Evolutionary conservation across 1,140 invertebrate species (phyloP).

Genomic region (Drosophila pruinosa): DNA sequence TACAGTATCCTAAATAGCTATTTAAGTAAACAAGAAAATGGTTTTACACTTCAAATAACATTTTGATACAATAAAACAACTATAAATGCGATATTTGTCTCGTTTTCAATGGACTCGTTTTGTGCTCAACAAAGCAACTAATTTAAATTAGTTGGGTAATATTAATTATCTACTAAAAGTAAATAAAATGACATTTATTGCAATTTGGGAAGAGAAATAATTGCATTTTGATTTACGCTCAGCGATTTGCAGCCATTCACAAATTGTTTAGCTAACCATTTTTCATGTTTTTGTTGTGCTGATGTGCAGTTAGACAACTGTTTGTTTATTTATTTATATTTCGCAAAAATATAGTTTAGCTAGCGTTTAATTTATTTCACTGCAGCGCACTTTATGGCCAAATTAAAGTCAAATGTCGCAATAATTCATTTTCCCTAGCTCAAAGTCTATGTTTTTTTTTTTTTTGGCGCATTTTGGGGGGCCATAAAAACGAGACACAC

Average conservation of each 20-base stretch:
- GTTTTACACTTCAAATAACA: too few species aligned
- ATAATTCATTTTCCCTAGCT: conserved; percentile 37
- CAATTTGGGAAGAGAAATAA: conserved; percentile 23
- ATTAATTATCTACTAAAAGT: too few species aligned
- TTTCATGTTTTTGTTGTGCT: background rate
- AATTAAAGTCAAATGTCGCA: conserved; percentile 67
- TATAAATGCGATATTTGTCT: too few species aligned
- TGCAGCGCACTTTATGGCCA: conserved; percentile 54
- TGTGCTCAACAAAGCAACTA: too few species aligned
- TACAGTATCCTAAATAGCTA: too few species aligned
- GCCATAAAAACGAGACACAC: conserved; percentile 26
- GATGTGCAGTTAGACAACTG: conserved; percentile 7
- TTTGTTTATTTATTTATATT: conserved; percentile 47
- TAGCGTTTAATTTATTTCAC: conserved; percentile 50
- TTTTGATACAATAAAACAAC: too few species aligned
- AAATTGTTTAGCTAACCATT: conserved; percentile 30
- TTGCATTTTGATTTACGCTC: conserved; percentile 53
- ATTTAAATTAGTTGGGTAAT: too few species aligned
- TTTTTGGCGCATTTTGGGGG: background rate
- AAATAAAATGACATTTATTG: background rate
- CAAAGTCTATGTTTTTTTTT: background rate
- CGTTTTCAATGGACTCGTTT: too few species aligned
- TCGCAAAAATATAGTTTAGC: conserved; percentile 22
- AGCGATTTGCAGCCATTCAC: conserved; percentile 43
- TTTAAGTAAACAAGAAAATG: too few species aligned